Evolutionary conservation across 2,888 invertebrate species (phyloP).

Genomic region (Congeria kusceri): DNA sequence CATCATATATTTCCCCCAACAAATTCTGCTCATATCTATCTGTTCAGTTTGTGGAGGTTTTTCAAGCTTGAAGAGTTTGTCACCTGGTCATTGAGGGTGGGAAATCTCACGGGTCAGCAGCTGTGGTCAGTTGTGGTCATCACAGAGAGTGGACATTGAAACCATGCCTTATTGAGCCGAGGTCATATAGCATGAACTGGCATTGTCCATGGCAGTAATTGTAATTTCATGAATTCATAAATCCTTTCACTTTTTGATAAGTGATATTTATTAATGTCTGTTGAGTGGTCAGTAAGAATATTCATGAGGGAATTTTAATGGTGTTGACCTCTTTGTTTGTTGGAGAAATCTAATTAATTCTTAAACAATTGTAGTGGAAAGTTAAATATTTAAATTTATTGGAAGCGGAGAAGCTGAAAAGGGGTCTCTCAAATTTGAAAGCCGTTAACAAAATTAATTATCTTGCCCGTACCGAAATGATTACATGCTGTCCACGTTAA

Average conservation of each 20-base stretch:
- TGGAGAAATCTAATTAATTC: constrained; percentile 53
- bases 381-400: constrained; percentile 39
- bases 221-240: constrained; percentile 65
- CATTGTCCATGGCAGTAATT: constrained; percentile 48
- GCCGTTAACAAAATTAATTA: constrained; percentile 46
- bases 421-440: constrained; percentile 44
- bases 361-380: constrained; percentile 31
- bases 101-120: too few species aligned
- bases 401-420: constrained; percentile 20
- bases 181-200: constrained; percentile 34
- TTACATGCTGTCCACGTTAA: constrained; percentile 33
- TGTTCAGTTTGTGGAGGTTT: too few species aligned
- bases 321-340: too few species aligned
- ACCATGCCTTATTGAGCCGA: neutral
- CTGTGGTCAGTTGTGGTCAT: too few species aligned
- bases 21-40: too few species aligned
- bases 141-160: too few species aligned
- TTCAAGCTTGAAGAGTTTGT: too few species aligned
- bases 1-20: too few species aligned
- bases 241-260: constrained; percentile 58
- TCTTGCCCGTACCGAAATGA: constrained; percentile 26
- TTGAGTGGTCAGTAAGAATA: too few species aligned
- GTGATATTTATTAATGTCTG: constrained; percentile 51
- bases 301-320: too few species aligned
- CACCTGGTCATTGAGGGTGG: too few species aligned